phyloP scores from a whole-genome alignment of 92 coral and sea anemone genomes.

The Porites divaricata region DNA sequence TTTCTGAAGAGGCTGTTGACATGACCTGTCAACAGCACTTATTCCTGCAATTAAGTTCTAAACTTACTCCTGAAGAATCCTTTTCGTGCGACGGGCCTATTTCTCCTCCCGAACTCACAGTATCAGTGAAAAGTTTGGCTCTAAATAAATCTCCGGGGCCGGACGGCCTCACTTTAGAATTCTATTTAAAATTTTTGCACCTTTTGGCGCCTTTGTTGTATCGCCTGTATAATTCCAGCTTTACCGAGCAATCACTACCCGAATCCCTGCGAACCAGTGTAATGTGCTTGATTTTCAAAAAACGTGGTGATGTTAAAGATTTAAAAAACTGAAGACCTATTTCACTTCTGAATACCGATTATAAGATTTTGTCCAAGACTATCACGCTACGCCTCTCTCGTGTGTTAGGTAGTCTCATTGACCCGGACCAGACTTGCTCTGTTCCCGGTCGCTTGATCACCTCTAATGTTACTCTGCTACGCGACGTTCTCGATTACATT shows the following conservation, averaged over 20 bases:
- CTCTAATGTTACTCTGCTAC: neutral
- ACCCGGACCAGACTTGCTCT: too few relatives aligned
- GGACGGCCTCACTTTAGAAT: conserved; percentile 34
- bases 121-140: neutral
- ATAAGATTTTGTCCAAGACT: neutral
- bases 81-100: conserved; percentile 22
- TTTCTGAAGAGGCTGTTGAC: neutral
- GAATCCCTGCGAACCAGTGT: neutral
- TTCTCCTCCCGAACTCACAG: neutral
- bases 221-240: neutral
- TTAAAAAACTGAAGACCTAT: neutral
- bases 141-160: conserved; percentile 6
- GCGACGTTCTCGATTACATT: conserved; percentile 30
- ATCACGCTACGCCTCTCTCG: neutral
- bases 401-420: too few relatives aligned
- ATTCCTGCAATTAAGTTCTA: neutral
- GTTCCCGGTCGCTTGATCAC: too few relatives aligned
- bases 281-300: conserved; percentile 7
- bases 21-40: neutral
- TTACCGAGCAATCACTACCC: neutral
- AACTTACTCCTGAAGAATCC: neutral
- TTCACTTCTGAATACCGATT: neutral
- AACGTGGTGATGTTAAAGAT: neutral
- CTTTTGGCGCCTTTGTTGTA: neutral
- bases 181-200: conserved; percentile 14